Evolutionary conservation across 2,797 vertebrate species (phyloP).

Genomic region (Carcharodon carcharias): DNA sequence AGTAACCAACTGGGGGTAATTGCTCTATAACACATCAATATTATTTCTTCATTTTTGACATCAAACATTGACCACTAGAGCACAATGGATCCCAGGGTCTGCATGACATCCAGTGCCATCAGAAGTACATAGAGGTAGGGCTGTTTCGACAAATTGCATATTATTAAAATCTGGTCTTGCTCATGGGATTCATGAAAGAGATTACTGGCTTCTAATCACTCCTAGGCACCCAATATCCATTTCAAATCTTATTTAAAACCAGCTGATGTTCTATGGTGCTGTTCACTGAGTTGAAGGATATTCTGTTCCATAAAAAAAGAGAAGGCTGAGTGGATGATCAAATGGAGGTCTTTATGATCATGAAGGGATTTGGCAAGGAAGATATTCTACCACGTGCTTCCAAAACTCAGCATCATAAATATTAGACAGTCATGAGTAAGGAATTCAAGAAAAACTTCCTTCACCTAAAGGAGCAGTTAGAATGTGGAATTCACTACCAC

Average conservation of each 20-base stretch:
- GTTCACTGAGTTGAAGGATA: not conserved
- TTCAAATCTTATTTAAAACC: not conserved
- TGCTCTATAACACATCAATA: not conserved
- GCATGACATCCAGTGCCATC: not conserved
- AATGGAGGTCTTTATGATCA: not conserved
- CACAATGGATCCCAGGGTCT: not conserved
- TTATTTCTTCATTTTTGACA: not conserved
- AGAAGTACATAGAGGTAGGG: not conserved
- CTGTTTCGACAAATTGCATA: not conserved
- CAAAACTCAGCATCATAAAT: not conserved
- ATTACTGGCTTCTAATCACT: not conserved
- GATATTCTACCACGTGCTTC: not conserved
- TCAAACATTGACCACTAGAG: not conserved
- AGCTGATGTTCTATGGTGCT: not conserved
- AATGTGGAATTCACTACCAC: not conserved
- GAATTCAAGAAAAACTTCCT: not conserved
- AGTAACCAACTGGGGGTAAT: not conserved
- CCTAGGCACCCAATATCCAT: not conserved
- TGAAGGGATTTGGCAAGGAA: not conserved
- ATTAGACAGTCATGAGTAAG: not conserved
- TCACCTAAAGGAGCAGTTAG: not conserved
- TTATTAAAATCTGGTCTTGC: not conserved
- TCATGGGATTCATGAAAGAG: not conserved
- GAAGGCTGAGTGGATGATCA: not conserved
- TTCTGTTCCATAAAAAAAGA: not conserved